Base-by-base conservation (phyloP, 30 jellyfish, hydroid and myxozoan genomes). In the Aurelia sp. region DNA sequence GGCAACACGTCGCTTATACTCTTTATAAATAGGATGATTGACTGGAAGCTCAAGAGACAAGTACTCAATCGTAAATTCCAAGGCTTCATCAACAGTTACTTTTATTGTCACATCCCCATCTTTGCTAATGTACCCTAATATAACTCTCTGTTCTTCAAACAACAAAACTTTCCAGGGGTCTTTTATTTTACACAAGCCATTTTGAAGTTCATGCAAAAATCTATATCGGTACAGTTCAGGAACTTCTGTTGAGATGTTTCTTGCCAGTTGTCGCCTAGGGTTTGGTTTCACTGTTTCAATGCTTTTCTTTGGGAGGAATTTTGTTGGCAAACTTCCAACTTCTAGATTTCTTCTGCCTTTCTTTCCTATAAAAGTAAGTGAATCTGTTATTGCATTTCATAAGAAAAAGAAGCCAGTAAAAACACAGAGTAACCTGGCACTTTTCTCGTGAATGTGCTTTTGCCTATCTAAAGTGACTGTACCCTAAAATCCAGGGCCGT, bases 41-140 rank as follows among this genome's bases (percentile, higher is more conserved):
- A 33, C 78, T 77, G 88, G 88, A 31, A 77, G 88, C 78, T 77
- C 88, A 77, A 77, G 88, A 17, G 76, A 77, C 88, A 77, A 75
- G 86, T 79, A 79, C 81, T 79, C 89, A 63, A 79, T 53, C 1
- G 89, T 63, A 79, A 79, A 79, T 79, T 62, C 81, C 81, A 66
- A 79, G 81, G 89, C 81, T 79, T 79, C 81, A 53, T 79, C 81
- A 66, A 81, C 66, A 66, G 76, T 51, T 31, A 81, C 84, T 70
- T 68, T 81, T 69, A 13, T 9, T 40, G 23, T 66, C 7, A 81
- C 84, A 81, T 81, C 84, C n/a, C 91, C 91, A 65, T 81, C 91
- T 12, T 66, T 58, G 68, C 84, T 66, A 22, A 68, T 66, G 77
- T 16, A 33, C 16, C 84, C 84, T 13, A 66, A 51, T 23, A 81